Percentiles rank a stretch among this genome's conserved stretches.
Conservation (phyloP, 2,888 invertebrate genomes). For the Geophilus truncorum region DNA sequence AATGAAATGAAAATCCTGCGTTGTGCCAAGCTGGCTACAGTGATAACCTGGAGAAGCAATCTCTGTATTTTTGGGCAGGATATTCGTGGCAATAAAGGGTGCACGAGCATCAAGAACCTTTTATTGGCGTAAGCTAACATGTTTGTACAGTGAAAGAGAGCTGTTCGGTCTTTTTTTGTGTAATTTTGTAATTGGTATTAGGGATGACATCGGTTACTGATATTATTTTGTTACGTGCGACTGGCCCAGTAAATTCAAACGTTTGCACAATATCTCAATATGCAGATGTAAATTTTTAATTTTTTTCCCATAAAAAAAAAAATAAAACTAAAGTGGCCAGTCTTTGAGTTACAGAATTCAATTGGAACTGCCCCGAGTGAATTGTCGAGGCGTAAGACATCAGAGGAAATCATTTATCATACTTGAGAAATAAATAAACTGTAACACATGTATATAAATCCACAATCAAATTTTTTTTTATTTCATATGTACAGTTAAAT, state of each 20-base stretch:
- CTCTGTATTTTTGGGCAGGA: background rate
- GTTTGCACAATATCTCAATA: background rate
- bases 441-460: background rate
- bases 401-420: background rate
- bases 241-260: background rate
- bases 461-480: background rate
- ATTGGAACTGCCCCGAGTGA: background rate
- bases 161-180: background rate
- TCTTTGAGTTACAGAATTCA: background rate
- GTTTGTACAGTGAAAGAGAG: background rate
- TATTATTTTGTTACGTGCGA: background rate
- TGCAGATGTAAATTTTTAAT: background rate
- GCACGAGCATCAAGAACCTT: background rate
- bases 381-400: background rate
- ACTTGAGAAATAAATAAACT: background rate
- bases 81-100: background rate
- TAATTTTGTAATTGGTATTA: background rate
- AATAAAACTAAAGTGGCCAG: background rate
- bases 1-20: background rate
- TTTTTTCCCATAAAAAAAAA: background rate
- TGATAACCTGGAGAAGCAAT: background rate
- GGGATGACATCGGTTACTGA: background rate
- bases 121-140: background rate
- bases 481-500: slow-evolving; percentile 1
- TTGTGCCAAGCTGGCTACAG: background rate